Percentiles rank a stretch among this genome's conserved stretches.
Evolutionary conservation across 2,888 invertebrate species (phyloP).

Genomic region (Tetranychus truncatus): DNA sequence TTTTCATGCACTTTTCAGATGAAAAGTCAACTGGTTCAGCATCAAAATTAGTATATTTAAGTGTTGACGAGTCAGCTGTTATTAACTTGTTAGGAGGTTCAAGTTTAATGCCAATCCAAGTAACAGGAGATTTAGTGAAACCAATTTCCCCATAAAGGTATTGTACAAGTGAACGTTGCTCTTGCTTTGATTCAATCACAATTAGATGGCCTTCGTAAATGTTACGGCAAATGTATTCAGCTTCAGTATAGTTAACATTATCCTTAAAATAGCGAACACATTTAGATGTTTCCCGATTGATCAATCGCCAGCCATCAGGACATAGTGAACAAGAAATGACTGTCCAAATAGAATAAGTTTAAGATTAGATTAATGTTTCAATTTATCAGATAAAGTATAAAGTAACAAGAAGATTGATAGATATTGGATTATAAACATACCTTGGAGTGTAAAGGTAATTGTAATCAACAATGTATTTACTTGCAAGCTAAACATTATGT

Average conservation of each 20-base stretch:
- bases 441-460: not conserved
- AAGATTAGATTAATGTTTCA: too few relatives aligned
- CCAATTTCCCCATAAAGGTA: constrained; percentile 1
- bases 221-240: constrained; percentile 10
- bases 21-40: not conserved
- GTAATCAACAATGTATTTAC: not conserved
- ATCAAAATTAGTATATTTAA: constrained; percentile 9
- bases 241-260: constrained; percentile 9
- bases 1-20: constrained; percentile 8
- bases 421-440: not conserved
- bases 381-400: too few relatives aligned
- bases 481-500: not conserved
- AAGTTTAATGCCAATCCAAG: constrained; percentile 8
- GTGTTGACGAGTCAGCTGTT: not conserved
- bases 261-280: constrained; percentile 10
- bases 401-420: too few relatives aligned
- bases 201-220: constrained; percentile 10
- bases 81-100: constrained; percentile 2
- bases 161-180: constrained; percentile 3
- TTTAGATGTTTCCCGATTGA: not conserved
- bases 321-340: not conserved
- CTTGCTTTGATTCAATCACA: constrained; percentile 4
- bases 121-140: constrained; percentile 8
- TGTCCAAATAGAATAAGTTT: not conserved
- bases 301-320: not conserved